Conservation (phyloP, 2,888 invertebrate genomes). For the Heliconius erato region DNA sequence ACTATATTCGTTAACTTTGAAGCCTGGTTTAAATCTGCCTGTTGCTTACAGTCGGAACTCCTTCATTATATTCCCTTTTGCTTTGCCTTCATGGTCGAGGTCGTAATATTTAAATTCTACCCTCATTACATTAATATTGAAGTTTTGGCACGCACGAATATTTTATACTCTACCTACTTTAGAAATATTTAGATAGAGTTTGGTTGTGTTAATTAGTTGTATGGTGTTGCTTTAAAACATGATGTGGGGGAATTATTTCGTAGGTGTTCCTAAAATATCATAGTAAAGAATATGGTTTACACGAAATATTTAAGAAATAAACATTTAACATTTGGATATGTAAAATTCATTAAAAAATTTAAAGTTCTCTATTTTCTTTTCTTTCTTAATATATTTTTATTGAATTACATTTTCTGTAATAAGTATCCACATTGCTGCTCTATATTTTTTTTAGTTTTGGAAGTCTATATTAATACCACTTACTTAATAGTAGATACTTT, state of each 20-base stretch:
- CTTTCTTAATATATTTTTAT: neutral
- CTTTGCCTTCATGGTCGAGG: slow-evolving; percentile 42
- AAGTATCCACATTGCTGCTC: too few relatives aligned
- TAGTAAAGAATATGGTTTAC: neutral
- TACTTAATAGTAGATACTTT: neutral
- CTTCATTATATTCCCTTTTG: slow-evolving; percentile 40
- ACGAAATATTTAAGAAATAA: neutral
- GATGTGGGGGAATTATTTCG: neutral
- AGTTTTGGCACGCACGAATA: neutral
- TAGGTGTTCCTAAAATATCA: neutral
- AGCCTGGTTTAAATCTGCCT: slow-evolving; percentile 43
- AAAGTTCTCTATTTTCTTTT: neutral
- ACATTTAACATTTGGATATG: neutral
- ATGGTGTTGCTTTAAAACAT: neutral
- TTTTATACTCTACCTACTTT: neutral
- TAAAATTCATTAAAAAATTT: neutral
- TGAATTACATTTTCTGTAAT: too few relatives aligned
- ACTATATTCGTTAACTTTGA: slow-evolving; percentile 38
- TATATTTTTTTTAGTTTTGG: too few relatives aligned
- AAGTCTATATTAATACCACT: too few relatives aligned
- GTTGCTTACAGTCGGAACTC: slow-evolving; percentile 43
- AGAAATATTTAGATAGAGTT: neutral
- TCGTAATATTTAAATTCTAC: slow-evolving; percentile 45
- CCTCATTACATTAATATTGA: slow-evolving; percentile 30
- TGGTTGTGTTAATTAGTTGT: neutral